phyloP scores from a whole-genome alignment of 2,797 vertebrate species.

The Cuniculus paca region DNA sequence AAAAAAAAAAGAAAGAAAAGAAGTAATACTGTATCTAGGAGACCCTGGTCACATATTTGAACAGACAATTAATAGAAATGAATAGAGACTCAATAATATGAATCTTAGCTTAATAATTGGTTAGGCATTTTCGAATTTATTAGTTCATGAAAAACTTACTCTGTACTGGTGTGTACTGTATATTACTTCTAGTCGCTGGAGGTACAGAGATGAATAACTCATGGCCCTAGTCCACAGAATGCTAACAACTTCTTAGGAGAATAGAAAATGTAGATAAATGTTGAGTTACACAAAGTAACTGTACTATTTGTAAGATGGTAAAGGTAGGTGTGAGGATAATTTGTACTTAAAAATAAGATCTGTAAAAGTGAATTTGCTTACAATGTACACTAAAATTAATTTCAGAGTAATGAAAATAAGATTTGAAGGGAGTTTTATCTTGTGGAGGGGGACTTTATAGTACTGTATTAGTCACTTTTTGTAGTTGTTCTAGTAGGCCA shows the following conservation, averaged over 20 bases:
- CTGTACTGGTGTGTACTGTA: neutral
- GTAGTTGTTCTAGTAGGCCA: neutral
- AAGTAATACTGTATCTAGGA: neutral
- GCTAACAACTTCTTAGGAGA: neutral
- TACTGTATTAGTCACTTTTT: neutral
- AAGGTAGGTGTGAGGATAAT: conserved; percentile 7
- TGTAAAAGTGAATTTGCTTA: neutral
- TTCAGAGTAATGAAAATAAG: conserved; percentile 39
- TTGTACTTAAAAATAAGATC: neutral
- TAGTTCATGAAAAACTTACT: neutral
- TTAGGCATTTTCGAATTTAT: conserved; percentile 22
- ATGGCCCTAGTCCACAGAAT: neutral
- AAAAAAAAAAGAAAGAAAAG: neutral
- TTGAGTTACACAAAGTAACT: neutral
- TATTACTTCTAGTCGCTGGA: neutral
- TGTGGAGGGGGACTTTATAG: neutral
- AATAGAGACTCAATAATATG: neutral
- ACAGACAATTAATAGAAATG: neutral
- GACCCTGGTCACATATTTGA: neutral
- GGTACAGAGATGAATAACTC: neutral
- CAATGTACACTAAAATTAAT: neutral
- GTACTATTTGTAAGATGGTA: neutral
- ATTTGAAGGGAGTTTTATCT: conserved; percentile 29
- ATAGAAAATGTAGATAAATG: neutral
- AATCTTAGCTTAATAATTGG: neutral